A percentile compares a stretch with the other conserved stretches of the same genome.
Evolutionary conservation across 2,113 vertebrate genomes (phyloP).

Genomic region (Pseudorhombus dupliciocellatus): DNA sequence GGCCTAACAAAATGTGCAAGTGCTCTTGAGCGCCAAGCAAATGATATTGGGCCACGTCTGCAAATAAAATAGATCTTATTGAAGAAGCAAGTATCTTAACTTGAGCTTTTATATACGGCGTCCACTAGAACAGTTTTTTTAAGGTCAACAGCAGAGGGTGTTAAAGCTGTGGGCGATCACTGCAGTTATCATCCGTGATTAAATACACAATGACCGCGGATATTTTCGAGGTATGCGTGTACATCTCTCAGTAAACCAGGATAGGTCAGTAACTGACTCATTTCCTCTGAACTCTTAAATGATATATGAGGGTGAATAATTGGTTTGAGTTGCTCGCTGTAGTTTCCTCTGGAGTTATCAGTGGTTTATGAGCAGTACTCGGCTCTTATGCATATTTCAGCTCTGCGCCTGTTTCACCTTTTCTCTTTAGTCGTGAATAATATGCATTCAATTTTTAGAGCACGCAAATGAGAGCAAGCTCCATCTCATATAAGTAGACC

Average conservation of each 20-base stretch:
- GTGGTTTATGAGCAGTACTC: background rate
- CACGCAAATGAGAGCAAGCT: background rate
- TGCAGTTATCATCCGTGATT: background rate
- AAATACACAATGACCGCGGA: too few species aligned
- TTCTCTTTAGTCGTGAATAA: background rate
- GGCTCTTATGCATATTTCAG: slow-evolving; percentile 23
- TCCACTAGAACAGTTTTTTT: slow-evolving; percentile 8
- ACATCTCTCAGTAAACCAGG: background rate
- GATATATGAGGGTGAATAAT: slow-evolving; percentile 17
- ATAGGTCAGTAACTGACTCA: background rate
- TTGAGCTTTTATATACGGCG: too few species aligned
- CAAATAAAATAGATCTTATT: background rate
- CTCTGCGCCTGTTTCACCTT: background rate
- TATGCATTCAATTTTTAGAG: background rate
- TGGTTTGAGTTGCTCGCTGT: background rate
- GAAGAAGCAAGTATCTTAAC: background rate
- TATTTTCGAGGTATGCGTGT: background rate
- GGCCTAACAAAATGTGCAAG: background rate
- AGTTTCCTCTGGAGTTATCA: background rate
- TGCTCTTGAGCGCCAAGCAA: slow-evolving; percentile 24
- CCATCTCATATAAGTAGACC: background rate
- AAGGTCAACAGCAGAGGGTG: background rate
- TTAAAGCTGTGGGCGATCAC: background rate
- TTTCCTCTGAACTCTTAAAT: slow-evolving; percentile 4
- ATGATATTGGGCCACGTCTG: slow-evolving; percentile 7